These are phyloP conservation scores for Buphagus erythrorhynchus DNA, from an alignment of 2,797 vertebrate genomes.

Conservation along the genomic window DNA sequence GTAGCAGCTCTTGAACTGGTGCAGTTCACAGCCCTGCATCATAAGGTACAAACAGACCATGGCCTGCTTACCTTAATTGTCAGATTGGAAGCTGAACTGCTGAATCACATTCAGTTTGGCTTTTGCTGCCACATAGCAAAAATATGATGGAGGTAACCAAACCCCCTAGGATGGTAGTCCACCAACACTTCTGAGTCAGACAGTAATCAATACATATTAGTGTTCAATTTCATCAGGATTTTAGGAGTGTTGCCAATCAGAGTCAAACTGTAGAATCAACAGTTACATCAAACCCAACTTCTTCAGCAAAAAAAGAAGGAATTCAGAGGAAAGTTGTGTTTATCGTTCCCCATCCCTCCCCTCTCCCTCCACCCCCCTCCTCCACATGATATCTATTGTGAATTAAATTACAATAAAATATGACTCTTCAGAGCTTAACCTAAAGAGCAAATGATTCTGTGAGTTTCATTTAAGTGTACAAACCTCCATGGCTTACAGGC, in stretches of 20 bases:
- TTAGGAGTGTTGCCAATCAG: not conserved
- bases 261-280: not conserved
- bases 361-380: not conserved
- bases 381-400: not conserved
- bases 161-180: not conserved
- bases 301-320: not conserved
- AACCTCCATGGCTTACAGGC: not conserved
- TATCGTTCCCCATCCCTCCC: not conserved
- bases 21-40: not conserved
- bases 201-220: not conserved
- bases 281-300: not conserved
- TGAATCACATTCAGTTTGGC: not conserved
- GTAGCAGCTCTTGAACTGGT: not conserved
- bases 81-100: not conserved
- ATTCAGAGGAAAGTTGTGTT: not conserved
- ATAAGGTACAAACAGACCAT: not conserved
- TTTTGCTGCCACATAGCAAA: not conserved
- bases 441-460: not conserved
- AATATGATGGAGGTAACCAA: not conserved
- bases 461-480: not conserved
- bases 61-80: not conserved
- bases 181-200: not conserved
- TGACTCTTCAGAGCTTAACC: not conserved
- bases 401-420: not conserved
- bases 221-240: not conserved